Evolutionary conservation across 2,113 vertebrate genomes (phyloP), one percentile per base, ranked within the genome.

Genomic region (Rhombomys opimus): DNA sequence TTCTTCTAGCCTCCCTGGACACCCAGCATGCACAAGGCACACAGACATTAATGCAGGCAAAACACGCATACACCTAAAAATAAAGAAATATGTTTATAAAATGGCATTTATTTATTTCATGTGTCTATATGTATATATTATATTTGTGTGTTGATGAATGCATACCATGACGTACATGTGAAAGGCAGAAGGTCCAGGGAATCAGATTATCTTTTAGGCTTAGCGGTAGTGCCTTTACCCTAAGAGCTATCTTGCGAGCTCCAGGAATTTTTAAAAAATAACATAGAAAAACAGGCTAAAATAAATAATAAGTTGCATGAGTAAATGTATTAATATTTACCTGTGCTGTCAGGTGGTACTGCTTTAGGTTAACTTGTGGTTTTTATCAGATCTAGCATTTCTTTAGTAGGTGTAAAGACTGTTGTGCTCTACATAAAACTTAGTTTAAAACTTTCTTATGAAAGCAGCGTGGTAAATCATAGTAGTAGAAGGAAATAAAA

Each of bases 371-470:
- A 89, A 35, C 30, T 73, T 84, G 15, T 81, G 65, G 30, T 81
- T 18, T 82, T 17, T 18, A 50, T 2, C 17, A 87, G n/a, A 80
- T 78, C 30, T 84, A 84, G n/a, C 52, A 85, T 92, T 93, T 96
- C 84, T 72, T 68, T 90, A 27, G 93, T 90, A 70, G 87, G 75
- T 97, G 18, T 84, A 46, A 95, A 30, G 38, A 72, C 41, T 93
- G 17, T 88, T 87, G 50, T 91, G n/a, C 54, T 32, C 84, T 92
- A 87, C n/a, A 95, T 89, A 96, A 88, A 93, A 95, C 38, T 70
- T 82, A 93, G 61, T 10, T 72, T 54, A n/a, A 80, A 57, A 63
- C 84, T 90, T 93, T 63, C 27, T 54, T 90, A 78, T 23, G n/a
- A 77, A 67, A 93, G 61, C 52, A 77, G 32, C 67, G 76, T 87